Conservation (phyloP, 2,888 invertebrate genomes). For the Melanophora roralis region DNA sequence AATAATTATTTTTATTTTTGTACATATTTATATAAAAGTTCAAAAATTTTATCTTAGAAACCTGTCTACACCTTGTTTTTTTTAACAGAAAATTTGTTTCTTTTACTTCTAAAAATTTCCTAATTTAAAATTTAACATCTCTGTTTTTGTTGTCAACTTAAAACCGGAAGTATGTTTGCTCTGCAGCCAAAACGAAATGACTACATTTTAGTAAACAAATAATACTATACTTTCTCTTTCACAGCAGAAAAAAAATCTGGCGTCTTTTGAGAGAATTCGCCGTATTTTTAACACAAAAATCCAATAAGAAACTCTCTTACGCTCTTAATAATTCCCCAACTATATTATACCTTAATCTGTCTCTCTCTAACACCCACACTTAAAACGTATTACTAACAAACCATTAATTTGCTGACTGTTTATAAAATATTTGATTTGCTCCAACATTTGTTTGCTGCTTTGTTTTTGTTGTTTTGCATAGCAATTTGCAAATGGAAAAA, state of each 20-base stretch:
- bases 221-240: neutral
- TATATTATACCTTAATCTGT: neutral
- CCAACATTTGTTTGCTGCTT: neutral
- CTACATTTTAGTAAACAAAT: slow-evolving; percentile 2
- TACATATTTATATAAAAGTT: too few relatives aligned
- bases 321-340: neutral
- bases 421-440: neutral
- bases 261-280: slow-evolving; percentile 72
- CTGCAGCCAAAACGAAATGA: slow-evolving; percentile 46
- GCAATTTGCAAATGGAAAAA: neutral
- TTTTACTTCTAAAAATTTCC: too few relatives aligned
- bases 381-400: neutral
- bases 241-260: slow-evolving; percentile 12
- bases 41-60: too few relatives aligned
- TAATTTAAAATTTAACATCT: slow-evolving; percentile 3
- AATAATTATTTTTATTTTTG: too few relatives aligned
- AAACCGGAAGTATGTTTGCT: slow-evolving; percentile 12
- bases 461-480: slow-evolving; percentile 2
- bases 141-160: neutral
- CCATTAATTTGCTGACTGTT: neutral
- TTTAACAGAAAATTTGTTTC: neutral
- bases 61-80: too few relatives aligned
- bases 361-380: slow-evolving; percentile 25
- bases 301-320: slow-evolving; percentile 3
- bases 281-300: slow-evolving; percentile 58